phyloP scores from a whole-genome alignment of 1,140 invertebrate genomes.

The Belonocnema kinseyi region DNA sequence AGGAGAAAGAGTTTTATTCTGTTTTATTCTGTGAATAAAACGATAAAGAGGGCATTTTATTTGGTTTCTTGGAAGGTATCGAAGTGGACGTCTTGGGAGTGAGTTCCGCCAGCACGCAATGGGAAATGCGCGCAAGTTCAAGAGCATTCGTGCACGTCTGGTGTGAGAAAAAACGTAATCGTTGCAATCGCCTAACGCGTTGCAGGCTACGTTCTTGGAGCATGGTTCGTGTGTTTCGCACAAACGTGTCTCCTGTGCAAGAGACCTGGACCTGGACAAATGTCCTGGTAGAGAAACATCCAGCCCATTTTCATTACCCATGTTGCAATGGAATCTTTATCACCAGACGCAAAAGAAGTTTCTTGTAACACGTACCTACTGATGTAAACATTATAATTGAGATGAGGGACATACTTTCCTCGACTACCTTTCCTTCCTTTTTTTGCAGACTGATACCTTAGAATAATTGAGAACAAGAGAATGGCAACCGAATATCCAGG shows the following conservation, averaged over 20 bases:
- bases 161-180: conserved; percentile 2
- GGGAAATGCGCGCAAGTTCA: conserved; percentile 19
- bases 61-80: neutral
- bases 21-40: neutral
- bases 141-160: conserved; percentile 24
- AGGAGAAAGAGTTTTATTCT: no score
- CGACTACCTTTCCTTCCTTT: neutral
- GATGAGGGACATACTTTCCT: neutral
- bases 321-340: conserved; percentile 25
- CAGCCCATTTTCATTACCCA: conserved; percentile 16
- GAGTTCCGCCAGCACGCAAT: neutral
- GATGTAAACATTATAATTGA: conserved; percentile 27
- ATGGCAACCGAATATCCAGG: no score
- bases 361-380: neutral
- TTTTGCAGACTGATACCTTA: neutral
- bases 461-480: no score
- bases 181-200: conserved; percentile 7
- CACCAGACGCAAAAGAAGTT: conserved; percentile 19
- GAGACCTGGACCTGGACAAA: neutral
- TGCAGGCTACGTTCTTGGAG: conserved; percentile 8
- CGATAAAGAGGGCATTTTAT: neutral
- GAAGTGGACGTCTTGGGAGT: neutral
- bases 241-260: conserved; percentile 23
- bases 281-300: conserved; percentile 1
- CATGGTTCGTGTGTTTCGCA: conserved; percentile 23